Evolutionary conservation across 2,113 vertebrate genomes (phyloP).

Genomic region (Nothoprocta perdicaria): DNA sequence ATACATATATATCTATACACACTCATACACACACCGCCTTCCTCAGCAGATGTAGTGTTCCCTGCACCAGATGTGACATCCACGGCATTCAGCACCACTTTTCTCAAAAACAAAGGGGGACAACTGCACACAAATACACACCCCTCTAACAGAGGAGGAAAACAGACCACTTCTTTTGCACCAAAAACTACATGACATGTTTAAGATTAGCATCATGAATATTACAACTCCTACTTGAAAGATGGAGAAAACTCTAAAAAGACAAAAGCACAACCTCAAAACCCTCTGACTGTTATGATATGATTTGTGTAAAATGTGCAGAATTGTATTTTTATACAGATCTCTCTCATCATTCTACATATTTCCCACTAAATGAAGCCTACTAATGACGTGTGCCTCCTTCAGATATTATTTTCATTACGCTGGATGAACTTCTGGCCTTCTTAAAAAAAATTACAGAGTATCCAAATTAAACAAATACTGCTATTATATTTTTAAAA

Average conservation of each 20-base stretch:
- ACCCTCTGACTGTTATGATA: neutral
- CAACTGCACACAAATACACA: neutral
- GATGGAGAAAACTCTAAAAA: neutral
- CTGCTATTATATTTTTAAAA: slow-evolving; percentile 45
- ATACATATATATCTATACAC: neutral
- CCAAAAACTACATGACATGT: neutral
- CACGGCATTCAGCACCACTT: neutral
- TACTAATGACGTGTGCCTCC: neutral
- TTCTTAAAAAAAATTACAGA: neutral
- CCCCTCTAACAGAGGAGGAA: neutral
- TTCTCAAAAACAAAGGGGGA: neutral
- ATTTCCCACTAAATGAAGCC: neutral
- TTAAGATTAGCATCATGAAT: neutral
- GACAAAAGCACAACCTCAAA: neutral
- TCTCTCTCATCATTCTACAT: neutral
- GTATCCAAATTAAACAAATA: slow-evolving; percentile 50
- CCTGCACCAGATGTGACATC: neutral
- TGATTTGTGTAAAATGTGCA: neutral
- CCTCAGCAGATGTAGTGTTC: neutral
- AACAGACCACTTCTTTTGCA: neutral
- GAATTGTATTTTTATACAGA: neutral
- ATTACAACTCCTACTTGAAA: neutral
- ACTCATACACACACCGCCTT: neutral
- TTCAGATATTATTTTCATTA: neutral
- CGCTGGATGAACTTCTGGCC: neutral